These are phyloP conservation scores for Salarias fasciatus DNA, from an alignment of 2,797 vertebrate species.

Conservation along the genomic window DNA sequence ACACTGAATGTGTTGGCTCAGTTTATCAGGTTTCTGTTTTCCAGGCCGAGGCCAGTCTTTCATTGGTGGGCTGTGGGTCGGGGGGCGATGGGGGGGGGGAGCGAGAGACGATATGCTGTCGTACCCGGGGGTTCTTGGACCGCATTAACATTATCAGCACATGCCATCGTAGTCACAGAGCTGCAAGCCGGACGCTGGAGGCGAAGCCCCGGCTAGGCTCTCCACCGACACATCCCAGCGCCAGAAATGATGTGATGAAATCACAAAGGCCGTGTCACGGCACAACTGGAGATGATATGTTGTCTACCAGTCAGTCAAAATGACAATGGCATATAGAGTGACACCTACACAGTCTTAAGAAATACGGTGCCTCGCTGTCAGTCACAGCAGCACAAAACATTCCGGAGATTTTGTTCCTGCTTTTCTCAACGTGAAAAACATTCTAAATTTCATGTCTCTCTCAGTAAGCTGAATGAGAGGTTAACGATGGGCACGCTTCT, in stretches of 20 bases:
- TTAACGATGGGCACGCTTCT: too few species aligned
- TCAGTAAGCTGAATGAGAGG: too few species aligned
- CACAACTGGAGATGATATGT: constrained; percentile 51
- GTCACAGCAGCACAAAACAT: constrained; percentile 16
- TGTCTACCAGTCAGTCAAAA: constrained; percentile 64
- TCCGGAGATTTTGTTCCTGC: constrained; percentile 8
- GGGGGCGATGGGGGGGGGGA: too few species aligned
- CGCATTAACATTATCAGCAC: constrained; percentile 77
- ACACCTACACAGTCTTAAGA: constrained; percentile 54
- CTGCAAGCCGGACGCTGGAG: constrained; percentile 53
- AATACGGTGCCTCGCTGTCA: constrained; percentile 33
- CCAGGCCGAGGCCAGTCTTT: constrained; percentile 55
- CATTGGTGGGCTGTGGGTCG: constrained; percentile 35
- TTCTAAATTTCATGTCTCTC: neutral
- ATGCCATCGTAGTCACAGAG: constrained; percentile 69
- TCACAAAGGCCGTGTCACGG: constrained; percentile 61
- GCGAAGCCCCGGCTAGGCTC: constrained; percentile 49
- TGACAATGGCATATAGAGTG: constrained; percentile 38
- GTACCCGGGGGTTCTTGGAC: constrained; percentile 59
- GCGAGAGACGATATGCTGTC: constrained; percentile 23
- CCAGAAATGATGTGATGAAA: constrained; percentile 65
- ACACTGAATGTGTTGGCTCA: constrained; percentile 71
- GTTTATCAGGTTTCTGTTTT: constrained; percentile 57
- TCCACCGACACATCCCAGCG: constrained; percentile 32
- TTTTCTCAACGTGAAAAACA: neutral